These are phyloP conservation scores for Odontocerum albicorne DNA, from an alignment of 2,888 invertebrate genomes.

Conservation along the genomic window DNA sequence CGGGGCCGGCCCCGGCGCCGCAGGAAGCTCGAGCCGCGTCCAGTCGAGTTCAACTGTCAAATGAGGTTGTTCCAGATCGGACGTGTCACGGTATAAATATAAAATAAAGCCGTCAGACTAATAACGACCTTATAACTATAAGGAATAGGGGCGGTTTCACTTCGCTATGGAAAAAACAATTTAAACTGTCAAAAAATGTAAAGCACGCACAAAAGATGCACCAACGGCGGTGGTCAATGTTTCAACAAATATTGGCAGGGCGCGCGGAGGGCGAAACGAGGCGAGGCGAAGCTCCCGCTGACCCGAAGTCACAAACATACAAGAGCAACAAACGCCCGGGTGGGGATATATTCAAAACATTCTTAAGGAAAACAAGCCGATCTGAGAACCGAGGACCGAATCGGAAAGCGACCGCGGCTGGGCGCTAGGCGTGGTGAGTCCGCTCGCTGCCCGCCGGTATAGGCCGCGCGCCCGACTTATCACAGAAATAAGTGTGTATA, in stretches of 20 bases:
- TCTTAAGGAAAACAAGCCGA: constrained; percentile 15
- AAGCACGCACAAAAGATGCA: constrained; percentile 6
- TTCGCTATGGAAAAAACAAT: constrained; percentile 46
- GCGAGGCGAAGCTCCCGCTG: constrained; percentile 36
- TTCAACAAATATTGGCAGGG: constrained; percentile 36
- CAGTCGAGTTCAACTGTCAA: constrained; percentile 20
- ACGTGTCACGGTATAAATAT: constrained; percentile 19
- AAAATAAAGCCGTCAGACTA: constrained; percentile 8
- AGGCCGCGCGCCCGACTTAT: constrained; percentile 57
- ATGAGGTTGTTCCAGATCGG: constrained; percentile 17
- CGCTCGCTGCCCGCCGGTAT: constrained; percentile 54
- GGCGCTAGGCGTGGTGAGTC: constrained; percentile 46
- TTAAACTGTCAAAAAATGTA: constrained; percentile 60
- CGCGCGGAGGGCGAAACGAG: constrained; percentile 42
- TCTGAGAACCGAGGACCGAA: constrained; percentile 1
- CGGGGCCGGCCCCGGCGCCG: constrained; percentile 1
- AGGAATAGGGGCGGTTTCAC: constrained; percentile 48
- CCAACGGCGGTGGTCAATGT: not conserved
- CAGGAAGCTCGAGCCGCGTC: no score
- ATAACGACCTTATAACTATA: constrained; percentile 42
- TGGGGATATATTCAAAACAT: constrained; percentile 28
- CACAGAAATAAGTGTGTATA: constrained; percentile 58
- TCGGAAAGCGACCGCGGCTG: constrained; percentile 43
- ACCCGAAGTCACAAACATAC: constrained; percentile 25
- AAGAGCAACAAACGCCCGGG: constrained; percentile 18